Conservation (phyloP, 35 echinoderm and acorn worm species). For the Eucidaris tribuloides region DNA sequence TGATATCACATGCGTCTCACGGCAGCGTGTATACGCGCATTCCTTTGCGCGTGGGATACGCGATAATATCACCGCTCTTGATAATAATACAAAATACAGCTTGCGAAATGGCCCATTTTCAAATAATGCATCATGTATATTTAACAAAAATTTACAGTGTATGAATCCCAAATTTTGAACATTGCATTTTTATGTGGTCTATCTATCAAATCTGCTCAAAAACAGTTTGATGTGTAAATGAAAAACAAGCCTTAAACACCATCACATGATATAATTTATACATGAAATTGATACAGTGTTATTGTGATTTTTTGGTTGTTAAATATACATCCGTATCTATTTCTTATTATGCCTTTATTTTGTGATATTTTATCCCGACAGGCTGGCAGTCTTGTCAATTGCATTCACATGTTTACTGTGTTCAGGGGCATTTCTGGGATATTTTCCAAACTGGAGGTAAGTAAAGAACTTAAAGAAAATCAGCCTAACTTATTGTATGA, state of each 20-base stretch:
- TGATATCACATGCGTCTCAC: too few relatives aligned
- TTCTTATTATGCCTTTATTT: background rate
- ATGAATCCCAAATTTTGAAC: too few relatives aligned
- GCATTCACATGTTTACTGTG: constrained; percentile 54
- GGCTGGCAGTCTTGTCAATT: constrained; percentile 36
- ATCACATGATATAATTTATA: background rate
- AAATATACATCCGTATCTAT: background rate
- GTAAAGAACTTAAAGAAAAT: background rate
- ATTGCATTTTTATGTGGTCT: background rate
- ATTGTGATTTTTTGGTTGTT: background rate
- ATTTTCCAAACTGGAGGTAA: constrained; percentile 79
- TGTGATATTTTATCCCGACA: background rate
- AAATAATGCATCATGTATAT: too few relatives aligned
- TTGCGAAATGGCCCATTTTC: background rate
- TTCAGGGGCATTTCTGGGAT: constrained; percentile 67
- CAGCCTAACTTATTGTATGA: background rate
- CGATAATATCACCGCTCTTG: too few relatives aligned
- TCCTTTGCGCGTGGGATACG: too few relatives aligned
- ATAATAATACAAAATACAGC: too few relatives aligned
- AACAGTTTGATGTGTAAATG: too few relatives aligned
- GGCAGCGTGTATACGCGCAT: too few relatives aligned
- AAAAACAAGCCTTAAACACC: background rate
- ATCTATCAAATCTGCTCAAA: background rate
- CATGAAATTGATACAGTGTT: background rate
- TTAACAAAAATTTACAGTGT: too few relatives aligned